Evolutionary conservation across 2,888 invertebrate species (phyloP), one percentile per base, ranked within the genome.

Genomic region (Syrista parreyssii): DNA sequence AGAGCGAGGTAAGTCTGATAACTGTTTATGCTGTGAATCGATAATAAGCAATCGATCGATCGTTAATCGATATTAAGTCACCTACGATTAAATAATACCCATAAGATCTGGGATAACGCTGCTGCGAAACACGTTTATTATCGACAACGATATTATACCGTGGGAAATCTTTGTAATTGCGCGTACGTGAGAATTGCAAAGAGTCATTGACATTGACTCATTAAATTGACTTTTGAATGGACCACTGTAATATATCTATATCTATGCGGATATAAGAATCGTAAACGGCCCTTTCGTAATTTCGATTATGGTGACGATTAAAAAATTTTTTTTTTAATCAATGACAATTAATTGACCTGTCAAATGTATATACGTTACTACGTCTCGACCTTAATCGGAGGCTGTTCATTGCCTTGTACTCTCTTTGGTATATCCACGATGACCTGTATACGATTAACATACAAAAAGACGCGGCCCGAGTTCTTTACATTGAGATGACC

Each of bases 1-100:
- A 92, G 87, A 91, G 90, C 86, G 91, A 91, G 91, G 92, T 91
- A 84, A 89, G 90, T 86, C 55, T 23, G 40, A 40, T 23, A 55
- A 23, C 6, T 6, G 15, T 23, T 23, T 55, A 55, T 55, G 0
- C 6, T 1, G 6, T 23, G 9, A 55, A 55, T 55, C 23, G 1
- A 55, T 55, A 9, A 23, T 23, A 55, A 15, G 40, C 4, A 15
- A 40, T 40, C 4, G 4, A 40, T 6, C 4, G 4, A 40, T 40
- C 15, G 15, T 40, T 6, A 15, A 15, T 40, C 15, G 15, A 15
- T 15, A 15, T 4, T 15, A 1, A 15, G 4, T 15, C 15, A 4
- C 15, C 15, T 15, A 6, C 15, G 40, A 40, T 40, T 40, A 40
- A 4, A 15, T 4, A 15, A 40, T 40, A 4, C 15, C 3, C 15